These are phyloP conservation scores for Drosophila borealis DNA, from an alignment of 2,888 invertebrate species.

Conservation along the genomic window DNA sequence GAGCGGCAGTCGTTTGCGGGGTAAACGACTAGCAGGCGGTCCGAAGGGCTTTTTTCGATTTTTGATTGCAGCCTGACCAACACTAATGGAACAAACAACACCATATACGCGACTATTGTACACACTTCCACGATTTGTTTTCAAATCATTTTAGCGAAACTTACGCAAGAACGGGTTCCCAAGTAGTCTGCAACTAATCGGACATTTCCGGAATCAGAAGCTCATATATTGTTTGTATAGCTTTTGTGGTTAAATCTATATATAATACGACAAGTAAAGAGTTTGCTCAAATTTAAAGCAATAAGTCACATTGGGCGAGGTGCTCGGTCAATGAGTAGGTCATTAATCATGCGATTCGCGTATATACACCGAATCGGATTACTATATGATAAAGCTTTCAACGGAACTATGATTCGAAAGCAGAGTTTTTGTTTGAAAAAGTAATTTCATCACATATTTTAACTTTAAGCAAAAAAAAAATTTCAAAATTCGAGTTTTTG, in stretches of 20 bases:
- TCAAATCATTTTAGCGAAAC: constrained; percentile 28
- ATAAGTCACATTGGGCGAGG: neutral
- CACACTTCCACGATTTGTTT: constrained; percentile 42
- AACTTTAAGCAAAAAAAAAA: too few species aligned
- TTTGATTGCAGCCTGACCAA: neutral
- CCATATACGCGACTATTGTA: constrained; percentile 32
- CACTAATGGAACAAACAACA: constrained; percentile 5
- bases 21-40: neutral
- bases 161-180: neutral
- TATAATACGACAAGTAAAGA: too few species aligned
- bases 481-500: too few species aligned
- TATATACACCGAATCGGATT: too few species aligned
- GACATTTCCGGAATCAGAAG: neutral
- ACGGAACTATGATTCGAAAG: too few species aligned
- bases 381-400: too few species aligned
- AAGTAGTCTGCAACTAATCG: constrained; percentile 6
- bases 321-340: too few species aligned
- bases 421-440: too few species aligned
- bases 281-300: too few species aligned
- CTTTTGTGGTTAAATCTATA: too few species aligned
- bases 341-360: too few species aligned
- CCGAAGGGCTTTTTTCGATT: constrained; percentile 2
- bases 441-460: too few species aligned
- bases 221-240: neutral
- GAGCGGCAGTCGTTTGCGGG: neutral